Conservation (phyloP, 2,113 vertebrate genomes). For the Recurvirostra avosetta region DNA sequence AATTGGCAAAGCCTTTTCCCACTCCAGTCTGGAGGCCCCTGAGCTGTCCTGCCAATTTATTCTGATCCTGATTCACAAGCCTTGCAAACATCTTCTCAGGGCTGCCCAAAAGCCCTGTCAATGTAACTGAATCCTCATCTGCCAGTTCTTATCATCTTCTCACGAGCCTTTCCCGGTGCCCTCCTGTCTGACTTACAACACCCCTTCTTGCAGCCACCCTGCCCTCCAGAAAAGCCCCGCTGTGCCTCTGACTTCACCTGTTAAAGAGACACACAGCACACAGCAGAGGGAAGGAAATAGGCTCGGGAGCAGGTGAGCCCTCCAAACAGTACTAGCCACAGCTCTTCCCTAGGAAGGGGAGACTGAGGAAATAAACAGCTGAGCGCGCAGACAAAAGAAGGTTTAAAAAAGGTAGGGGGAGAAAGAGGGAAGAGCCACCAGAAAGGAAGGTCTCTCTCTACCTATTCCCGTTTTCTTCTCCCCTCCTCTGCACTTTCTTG, state of each 20-base stretch:
- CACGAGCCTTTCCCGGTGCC: background rate
- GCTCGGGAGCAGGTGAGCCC: background rate
- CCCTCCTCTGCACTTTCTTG: background rate
- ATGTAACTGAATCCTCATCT: background rate
- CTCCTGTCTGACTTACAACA: background rate
- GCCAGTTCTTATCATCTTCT: background rate
- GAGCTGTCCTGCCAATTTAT: conserved; percentile 35
- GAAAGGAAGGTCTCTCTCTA: background rate
- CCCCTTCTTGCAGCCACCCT: background rate
- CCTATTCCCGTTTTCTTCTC: background rate
- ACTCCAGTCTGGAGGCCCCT: background rate
- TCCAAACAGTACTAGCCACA: background rate
- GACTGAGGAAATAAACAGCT: background rate
- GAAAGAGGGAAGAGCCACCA: background rate
- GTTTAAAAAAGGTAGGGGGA: rapidly evolving
- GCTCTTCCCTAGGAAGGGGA: background rate
- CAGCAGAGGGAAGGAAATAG: background rate
- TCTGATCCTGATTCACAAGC: conserved; percentile 2
- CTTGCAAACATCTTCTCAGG: conserved; percentile 14
- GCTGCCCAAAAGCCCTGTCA: background rate
- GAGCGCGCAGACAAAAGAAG: background rate
- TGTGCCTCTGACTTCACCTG: background rate
- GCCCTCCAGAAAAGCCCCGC: background rate
- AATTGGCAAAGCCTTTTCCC: conserved; percentile 49
- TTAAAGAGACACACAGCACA: background rate